Evolutionary conservation across 2,888 invertebrate genomes (phyloP).

Genomic region (Andrena marginata): DNA sequence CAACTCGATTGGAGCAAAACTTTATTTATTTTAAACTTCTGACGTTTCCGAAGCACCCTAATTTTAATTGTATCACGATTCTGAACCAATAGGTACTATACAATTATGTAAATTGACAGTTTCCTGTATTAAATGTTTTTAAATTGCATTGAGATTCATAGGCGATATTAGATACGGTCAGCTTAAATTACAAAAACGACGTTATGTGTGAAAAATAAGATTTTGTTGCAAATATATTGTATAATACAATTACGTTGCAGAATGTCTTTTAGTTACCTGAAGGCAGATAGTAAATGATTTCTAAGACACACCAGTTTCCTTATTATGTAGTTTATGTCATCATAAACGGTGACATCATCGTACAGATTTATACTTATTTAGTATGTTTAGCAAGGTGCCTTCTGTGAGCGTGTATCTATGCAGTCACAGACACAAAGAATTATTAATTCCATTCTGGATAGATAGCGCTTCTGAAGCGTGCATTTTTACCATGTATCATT

Average conservation of each 20-base stretch:
- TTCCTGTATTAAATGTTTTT: too few relatives aligned
- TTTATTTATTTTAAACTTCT: too few relatives aligned
- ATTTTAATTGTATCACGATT: too few relatives aligned
- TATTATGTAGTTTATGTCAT: constrained; percentile 37
- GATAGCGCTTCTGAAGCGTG: constrained; percentile 17
- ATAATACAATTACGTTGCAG: neutral
- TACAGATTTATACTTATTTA: constrained; percentile 45
- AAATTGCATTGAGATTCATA: too few relatives aligned
- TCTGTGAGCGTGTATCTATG: neutral
- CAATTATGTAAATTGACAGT: too few relatives aligned
- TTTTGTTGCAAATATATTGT: too few relatives aligned
- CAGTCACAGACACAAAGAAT: constrained; percentile 4
- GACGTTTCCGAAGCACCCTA: too few relatives aligned
- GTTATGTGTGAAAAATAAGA: neutral
- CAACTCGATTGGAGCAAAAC: too few relatives aligned
- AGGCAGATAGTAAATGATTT: neutral
- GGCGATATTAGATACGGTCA: too few relatives aligned
- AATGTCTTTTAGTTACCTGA: neutral
- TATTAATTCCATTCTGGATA: constrained; percentile 18
- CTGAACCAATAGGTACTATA: too few relatives aligned
- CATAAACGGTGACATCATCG: constrained; percentile 44
- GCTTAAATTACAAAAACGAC: neutral
- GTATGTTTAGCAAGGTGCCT: constrained; percentile 32
- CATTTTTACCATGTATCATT: neutral
- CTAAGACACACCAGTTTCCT: constrained; percentile 18